Percentiles rank a stretch among this genome's conserved stretches.
Evolutionary conservation across 2,113 vertebrate genomes (phyloP).

Genomic region (Sturnira hondurensis): DNA sequence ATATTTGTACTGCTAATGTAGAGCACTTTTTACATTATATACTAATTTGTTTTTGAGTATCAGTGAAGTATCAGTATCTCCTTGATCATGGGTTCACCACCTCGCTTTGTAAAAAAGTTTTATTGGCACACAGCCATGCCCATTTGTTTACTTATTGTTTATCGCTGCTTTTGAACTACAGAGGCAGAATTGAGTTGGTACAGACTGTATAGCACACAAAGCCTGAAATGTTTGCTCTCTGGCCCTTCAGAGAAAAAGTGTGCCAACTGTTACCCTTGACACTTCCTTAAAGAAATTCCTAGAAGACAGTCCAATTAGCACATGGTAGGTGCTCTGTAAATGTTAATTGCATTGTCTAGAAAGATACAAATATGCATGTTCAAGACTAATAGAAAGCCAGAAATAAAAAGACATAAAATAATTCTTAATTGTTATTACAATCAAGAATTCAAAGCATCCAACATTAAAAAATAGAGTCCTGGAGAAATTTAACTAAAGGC

Average conservation of each 20-base stretch:
- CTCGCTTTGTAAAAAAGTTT: neutral
- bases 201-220: neutral
- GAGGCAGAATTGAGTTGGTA: neutral
- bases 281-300: neutral
- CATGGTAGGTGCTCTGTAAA: neutral
- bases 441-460: slow-evolving; percentile 8
- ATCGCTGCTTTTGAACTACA: neutral
- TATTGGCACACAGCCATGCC: neutral
- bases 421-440: neutral
- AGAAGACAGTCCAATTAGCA: neutral
- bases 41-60: neutral
- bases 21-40: neutral
- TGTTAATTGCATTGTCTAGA: neutral
- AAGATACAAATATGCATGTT: neutral
- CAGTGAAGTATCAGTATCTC: neutral
- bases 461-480: neutral
- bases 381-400: slow-evolving; percentile 14
- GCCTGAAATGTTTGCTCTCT: neutral
- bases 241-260: neutral
- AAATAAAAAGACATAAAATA: neutral
- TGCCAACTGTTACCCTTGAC: neutral
- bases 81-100: neutral
- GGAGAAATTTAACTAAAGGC: neutral
- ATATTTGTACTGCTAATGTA: neutral
- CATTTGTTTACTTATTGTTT: neutral